A percentile compares a stretch with the other conserved stretches of the same genome.
Evolutionary conservation across 2,888 invertebrate species (phyloP).

Genomic region (Griposia aprilina): DNA sequence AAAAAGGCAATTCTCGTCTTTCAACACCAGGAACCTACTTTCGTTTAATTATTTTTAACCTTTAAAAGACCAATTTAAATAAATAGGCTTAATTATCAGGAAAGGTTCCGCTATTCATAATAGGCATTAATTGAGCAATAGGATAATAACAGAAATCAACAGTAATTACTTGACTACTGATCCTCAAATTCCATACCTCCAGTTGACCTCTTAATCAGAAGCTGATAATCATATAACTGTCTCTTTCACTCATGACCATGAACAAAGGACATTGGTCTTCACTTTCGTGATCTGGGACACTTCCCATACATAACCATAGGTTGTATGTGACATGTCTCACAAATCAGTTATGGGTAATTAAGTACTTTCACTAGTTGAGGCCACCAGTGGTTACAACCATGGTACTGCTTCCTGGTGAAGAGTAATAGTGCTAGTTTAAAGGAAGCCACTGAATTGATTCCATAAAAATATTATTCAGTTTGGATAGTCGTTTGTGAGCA

Average conservation of each 20-base stretch:
- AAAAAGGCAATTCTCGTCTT: not conserved
- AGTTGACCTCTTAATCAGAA: not conserved
- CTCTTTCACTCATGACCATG: not conserved
- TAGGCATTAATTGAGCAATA: not conserved
- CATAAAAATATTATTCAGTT: not conserved
- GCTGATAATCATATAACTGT: not conserved
- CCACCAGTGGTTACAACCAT: slow-evolving; percentile 22
- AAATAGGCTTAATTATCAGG: not conserved
- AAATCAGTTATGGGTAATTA: slow-evolving; percentile 63
- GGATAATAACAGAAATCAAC: slow-evolving; percentile 26
- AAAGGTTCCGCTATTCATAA: not conserved
- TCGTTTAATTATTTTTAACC: not conserved
- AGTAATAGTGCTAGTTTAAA: not conserved
- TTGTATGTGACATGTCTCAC: slow-evolving; percentile 55
- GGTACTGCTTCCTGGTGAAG: slow-evolving; percentile 33
- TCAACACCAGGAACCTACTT: not conserved
- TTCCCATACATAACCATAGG: slow-evolving; percentile 19
- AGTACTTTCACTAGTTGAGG: slow-evolving; percentile 63
- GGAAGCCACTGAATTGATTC: not conserved
- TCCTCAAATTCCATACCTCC: not conserved
- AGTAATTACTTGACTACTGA: not conserved
- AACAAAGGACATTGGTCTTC: not conserved
- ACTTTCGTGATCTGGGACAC: not conserved
- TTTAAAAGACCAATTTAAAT: slow-evolving; percentile 14
- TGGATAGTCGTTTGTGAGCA: too few relatives aligned